Percentiles rank a stretch among this genome's conserved stretches.
phyloP scores from a whole-genome alignment of 2,113 vertebrate genomes.

The Esox niger region DNA sequence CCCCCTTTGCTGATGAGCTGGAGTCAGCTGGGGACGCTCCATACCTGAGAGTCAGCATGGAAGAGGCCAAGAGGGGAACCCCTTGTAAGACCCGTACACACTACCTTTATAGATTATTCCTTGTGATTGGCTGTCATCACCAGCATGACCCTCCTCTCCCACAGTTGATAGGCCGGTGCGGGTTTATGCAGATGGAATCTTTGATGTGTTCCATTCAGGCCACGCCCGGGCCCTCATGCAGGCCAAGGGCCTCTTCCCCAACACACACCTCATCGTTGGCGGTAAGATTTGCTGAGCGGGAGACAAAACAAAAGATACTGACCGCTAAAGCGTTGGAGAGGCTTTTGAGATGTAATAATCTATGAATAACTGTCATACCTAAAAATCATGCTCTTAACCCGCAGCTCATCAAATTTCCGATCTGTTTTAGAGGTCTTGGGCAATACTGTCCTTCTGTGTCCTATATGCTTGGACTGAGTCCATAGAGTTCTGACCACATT shows the following conservation, averaged over 20 bases:
- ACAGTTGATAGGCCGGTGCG: constrained; percentile 88
- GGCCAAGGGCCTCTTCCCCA: constrained; percentile 96
- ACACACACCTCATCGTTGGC: constrained; percentile 97
- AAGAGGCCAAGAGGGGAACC: constrained; percentile 87
- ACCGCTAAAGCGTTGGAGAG: too few species aligned
- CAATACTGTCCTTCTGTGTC: too few species aligned
- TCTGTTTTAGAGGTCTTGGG: too few species aligned
- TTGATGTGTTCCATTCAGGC: constrained; percentile 97
- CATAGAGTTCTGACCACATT: too few species aligned
- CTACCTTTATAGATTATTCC: too few species aligned
- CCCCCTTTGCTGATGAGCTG: constrained; percentile 90
- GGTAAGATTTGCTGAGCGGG: too few species aligned
- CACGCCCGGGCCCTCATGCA: constrained; percentile 98
- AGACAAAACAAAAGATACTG: too few species aligned
- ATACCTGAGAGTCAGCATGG: constrained; percentile 86
- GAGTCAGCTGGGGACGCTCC: constrained; percentile 61
- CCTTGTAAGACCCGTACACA: constrained; percentile 72
- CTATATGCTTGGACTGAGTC: too few species aligned
- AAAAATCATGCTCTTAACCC: too few species aligned
- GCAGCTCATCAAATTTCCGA: too few species aligned
- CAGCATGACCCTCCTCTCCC: constrained; percentile 11
- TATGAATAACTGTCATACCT: too few species aligned
- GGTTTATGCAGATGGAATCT: constrained; percentile 97
- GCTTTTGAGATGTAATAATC: too few species aligned
- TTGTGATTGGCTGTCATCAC: not conserved